Evolutionary conservation across 2,797 vertebrate species (phyloP), one percentile per base, ranked within the genome.

Genomic region (Coluber constrictor): DNA sequence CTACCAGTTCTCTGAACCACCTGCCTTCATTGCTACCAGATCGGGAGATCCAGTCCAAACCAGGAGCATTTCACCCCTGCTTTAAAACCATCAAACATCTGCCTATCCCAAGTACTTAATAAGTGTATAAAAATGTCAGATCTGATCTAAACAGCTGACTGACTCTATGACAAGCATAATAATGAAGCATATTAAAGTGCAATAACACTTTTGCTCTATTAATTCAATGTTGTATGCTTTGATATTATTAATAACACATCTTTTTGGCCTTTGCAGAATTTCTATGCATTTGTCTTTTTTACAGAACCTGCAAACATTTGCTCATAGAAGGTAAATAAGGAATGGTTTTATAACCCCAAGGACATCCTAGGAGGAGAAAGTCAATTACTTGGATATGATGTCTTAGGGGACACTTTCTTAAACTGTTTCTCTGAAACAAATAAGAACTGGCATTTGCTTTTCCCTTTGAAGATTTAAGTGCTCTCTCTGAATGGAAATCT

Each of bases 351-450:
- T 18, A 74, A 60, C 27, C 61, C 20, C 12, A 59, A 93, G 16
- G 92, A 61, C 79, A 20, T 16, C 32, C 89, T 60, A 74, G 55
- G 25, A 87, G 32, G 56, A 66, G 57, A 86, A 37, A 63, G 60
- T 89, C 60, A 74, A 25, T 32, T 74, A 61, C 12, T 25, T 5
- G 61, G 54, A 11, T 54, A 90, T 25, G 47, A 51, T 11, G 27
- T 29, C 83, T 57, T 54, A 51, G 54, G 0, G 27, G 54, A 66
- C 43, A 20, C 11, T 79, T 95, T 56, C 47, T 93, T 47, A 66
- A 94, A 59, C 86, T 90, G 47, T 13, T 70, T 94, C 37, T 10
- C 59, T 63, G 61, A 91, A 91, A 93, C n/a, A 93, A 93, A 93
- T 89, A 86, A 9, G 29, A 90, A 27, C 5, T 86, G 51, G 23